phyloP scores from a whole-genome alignment of 2,113 vertebrate species.

The Varanus salvator region DNA sequence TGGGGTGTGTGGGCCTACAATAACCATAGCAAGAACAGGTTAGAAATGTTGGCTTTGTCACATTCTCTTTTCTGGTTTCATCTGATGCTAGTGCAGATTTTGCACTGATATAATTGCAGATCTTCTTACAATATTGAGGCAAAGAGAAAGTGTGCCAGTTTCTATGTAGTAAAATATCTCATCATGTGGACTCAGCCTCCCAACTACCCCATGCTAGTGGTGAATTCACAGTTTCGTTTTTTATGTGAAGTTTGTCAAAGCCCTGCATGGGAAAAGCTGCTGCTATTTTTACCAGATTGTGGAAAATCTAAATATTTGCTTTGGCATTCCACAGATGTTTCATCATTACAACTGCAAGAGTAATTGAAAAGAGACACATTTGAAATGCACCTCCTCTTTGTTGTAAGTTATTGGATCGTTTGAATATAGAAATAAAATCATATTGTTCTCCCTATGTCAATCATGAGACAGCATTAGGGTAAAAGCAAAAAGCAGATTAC shows the following conservation, averaged over 20 bases:
- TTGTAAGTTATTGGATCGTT: neutral
- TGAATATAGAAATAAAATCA: neutral
- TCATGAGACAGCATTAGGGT: neutral
- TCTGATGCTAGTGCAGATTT: neutral
- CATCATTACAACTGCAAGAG: neutral
- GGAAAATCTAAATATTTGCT: neutral
- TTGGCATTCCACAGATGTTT: neutral
- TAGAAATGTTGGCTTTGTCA: too few relatives aligned
- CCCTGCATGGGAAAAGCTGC: neutral
- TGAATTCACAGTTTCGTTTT: neutral
- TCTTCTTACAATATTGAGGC: neutral
- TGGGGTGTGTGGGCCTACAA: neutral
- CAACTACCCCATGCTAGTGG: neutral
- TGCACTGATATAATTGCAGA: neutral
- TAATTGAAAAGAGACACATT: neutral
- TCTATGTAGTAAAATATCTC: neutral
- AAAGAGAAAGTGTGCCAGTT: neutral
- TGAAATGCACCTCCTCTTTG: neutral
- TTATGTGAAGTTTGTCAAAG: neutral
- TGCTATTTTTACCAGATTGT: neutral
- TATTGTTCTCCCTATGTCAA: neutral
- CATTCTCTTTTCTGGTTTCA: neutral
- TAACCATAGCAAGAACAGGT: neutral
- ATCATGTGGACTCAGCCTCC: fast-evolving
- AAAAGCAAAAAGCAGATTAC: neutral